Base-by-base conservation (phyloP, 1,140 invertebrate species). In the Ceratosolen solmsi region DNA sequence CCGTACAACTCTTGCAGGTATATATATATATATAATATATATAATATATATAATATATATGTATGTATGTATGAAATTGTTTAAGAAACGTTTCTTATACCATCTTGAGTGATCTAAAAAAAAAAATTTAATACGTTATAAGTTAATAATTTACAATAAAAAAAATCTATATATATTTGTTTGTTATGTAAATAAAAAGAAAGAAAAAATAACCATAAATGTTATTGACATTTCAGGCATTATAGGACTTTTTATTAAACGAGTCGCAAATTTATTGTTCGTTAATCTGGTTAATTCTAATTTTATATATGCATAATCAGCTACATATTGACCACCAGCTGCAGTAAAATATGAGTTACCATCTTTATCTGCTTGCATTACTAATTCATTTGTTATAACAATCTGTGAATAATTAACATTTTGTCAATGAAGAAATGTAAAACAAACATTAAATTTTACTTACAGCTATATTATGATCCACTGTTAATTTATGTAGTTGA, bases 51-150 rank as follows among this genome's bases (percentile, higher is more conserved):
- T n/a, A n/a, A 83, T 65, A 65, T 25, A 73, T 78, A 30, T 41
- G 72, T 33, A 77, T 54, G 2, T 78, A 83, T 65, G 56, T 25
- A 73, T 78, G n/a, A 30, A 2, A 36, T 79, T 83, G 88, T 90
- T n/a, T 84, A 89, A 85, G 89, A 78, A 9, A 89, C 72, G 81
- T 92, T 92, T 87, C 92, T 90, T 77, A 93, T 90, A 17, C 92
- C 92, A 46, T 92, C 90, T 63, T 85, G 41, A 27, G 90, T 92
- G 83, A 93, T 92, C 92, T 93, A 88, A 78, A 87, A 54, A 74
- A 60, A 60, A n/a, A 9, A 13, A 36, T 65, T 72, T 25, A 73
- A 79, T 58, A 36, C n/a, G 74, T 56, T 77, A 49, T 33, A 71
- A 49, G 56, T 84, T 27, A 46, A 8, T 83, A 22, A 65, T 68